Evolutionary conservation across 2,113 vertebrate species (phyloP), one percentile per base, ranked within the genome.

Genomic region (Chamaetylas fuelleborni): DNA sequence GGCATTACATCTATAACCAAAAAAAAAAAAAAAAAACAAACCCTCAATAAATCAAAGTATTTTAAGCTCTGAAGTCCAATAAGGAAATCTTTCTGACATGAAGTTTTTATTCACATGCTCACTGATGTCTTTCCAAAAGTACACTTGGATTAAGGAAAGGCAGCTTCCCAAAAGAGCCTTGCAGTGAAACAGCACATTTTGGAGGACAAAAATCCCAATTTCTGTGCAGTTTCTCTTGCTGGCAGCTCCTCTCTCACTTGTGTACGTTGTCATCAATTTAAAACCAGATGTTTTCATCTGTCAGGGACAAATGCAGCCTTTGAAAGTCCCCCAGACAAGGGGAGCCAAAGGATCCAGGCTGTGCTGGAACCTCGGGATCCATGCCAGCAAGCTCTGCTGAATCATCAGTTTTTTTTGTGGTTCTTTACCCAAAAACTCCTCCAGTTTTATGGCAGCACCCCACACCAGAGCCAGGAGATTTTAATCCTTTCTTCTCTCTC

Each of bases 221-320:
- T 81, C 54, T 58, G 57, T 66, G 61, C 67, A 51, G 69, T 54
- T 92, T 38, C 69, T 80, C 24, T 29, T 38, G 19, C 94, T 95
- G 91, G 93, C 96, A 94, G 81, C 69, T 53, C 73, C 54, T 24
- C 57, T 64, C 86, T 66, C 61, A 54, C 83, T 85, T 76, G 80
- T 90, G 81, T 58, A 87, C 71, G 5, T 42, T 70, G 62, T 53
- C 88, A 93, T 76, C 65, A 69, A 56, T 86, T 81, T 51, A 6
- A 88, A 91, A 48, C 60, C 96, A 97, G 96, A 96, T 96, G 96
- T 95, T 93, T 91, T 80, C 78, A 90, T 90, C 92, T 85, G 76
- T 76, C 72, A 65, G 9, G 4, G 87, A 86, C 83, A 80, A 92
- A 92, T 5, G 19, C 5, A 90, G 72, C 20, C 78, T 85, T 78